These are phyloP conservation scores for Leptodactylus fallax DNA, from an alignment of 2,797 vertebrate species.

Conservation along the genomic window DNA sequence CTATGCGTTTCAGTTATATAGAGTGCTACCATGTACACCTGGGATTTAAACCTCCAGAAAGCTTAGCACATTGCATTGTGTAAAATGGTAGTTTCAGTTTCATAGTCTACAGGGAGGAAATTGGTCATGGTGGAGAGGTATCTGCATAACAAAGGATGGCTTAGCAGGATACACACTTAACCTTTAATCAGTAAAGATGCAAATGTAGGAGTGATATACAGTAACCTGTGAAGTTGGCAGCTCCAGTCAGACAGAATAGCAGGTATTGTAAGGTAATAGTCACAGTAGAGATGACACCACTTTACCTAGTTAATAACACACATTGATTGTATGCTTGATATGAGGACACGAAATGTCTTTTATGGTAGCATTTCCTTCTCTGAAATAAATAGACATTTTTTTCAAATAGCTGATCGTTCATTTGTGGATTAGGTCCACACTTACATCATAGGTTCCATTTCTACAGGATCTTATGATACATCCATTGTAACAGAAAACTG, in stretches of 20 bases:
- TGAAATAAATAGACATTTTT: background rate
- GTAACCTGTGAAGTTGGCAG: background rate
- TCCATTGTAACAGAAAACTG: background rate
- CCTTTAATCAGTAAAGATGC: constrained; percentile 16
- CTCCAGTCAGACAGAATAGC: background rate
- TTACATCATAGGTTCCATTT: too few relatives aligned
- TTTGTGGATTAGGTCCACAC: background rate
- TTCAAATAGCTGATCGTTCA: too few relatives aligned
- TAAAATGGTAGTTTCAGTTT: constrained; percentile 6
- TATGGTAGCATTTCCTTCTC: background rate
- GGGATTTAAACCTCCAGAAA: background rate
- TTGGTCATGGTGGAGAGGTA: background rate
- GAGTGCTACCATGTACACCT: background rate
- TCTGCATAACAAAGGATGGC: constrained; percentile 6
- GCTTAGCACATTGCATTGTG: background rate
- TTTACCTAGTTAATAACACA: background rate
- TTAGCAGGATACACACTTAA: background rate
- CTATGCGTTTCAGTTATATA: background rate
- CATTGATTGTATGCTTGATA: background rate
- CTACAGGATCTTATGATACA: too few relatives aligned
- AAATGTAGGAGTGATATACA: background rate
- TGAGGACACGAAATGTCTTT: background rate
- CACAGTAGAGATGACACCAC: background rate
- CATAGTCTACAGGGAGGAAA: background rate
- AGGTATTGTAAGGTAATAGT: background rate